phyloP scores from a whole-genome alignment of 2,797 vertebrate species.

The Lithobates pipiens region DNA sequence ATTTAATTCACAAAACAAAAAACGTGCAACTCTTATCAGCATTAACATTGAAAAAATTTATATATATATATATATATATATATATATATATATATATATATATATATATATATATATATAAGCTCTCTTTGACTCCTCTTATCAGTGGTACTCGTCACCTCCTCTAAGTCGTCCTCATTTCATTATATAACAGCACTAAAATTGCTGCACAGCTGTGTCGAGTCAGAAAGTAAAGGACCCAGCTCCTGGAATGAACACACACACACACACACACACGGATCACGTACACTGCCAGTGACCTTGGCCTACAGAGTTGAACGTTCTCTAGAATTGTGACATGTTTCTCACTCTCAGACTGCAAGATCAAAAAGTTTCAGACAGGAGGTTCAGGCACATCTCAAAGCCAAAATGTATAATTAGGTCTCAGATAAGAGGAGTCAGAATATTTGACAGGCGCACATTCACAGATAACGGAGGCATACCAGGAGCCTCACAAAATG shows the following conservation, averaged over 20 bases:
- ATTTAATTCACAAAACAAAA: no score
- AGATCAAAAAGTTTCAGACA: conserved; percentile 34
- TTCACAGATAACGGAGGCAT: conserved; percentile 28
- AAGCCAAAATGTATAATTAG: conserved; percentile 52
- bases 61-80: no score
- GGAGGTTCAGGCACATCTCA: conserved; percentile 21
- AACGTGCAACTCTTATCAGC: no score
- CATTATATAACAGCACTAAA: neutral
- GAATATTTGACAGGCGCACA: conserved; percentile 54
- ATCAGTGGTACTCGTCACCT: neutral
- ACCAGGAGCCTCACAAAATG: neutral
- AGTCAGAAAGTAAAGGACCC: conserved; percentile 9
- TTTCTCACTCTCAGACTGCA: conserved; percentile 1
- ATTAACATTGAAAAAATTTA: no score
- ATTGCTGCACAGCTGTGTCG: neutral
- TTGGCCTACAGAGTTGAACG: conserved; percentile 36
- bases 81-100: no score
- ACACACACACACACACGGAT: neutral
- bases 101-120: no score
- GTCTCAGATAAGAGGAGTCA: conserved; percentile 46
- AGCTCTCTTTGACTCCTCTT: neutral
- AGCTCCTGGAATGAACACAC: neutral
- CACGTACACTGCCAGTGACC: conserved; percentile 4
- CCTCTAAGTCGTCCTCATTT: neutral
- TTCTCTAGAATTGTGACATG: neutral